These are phyloP conservation scores for Sturmia bella DNA, from an alignment of 2,888 invertebrate genomes.

Conservation along the genomic window DNA sequence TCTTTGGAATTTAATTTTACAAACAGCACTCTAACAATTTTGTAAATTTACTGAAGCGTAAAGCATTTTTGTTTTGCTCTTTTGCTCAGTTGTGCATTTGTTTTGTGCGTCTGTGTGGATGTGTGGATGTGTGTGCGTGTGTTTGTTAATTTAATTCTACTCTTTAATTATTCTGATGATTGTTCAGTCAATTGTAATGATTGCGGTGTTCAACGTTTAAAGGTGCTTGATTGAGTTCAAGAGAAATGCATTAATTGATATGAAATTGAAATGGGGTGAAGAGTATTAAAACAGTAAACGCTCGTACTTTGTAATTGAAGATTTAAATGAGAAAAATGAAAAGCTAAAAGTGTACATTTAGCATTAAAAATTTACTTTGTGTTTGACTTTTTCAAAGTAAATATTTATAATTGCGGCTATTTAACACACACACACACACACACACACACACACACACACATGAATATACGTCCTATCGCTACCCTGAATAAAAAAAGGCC, in stretches of 20 bases:
- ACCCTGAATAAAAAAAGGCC: no score
- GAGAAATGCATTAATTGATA: conserved; percentile 38
- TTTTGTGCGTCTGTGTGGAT: not conserved
- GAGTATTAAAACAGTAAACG: not conserved
- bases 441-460: no score
- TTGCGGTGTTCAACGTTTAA: conserved; percentile 42
- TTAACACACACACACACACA: no score
- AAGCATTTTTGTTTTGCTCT: conserved; percentile 4
- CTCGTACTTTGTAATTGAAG: not conserved
- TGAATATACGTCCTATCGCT: no score
- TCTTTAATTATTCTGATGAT: conserved; percentile 46
- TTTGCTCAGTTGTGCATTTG: not conserved
- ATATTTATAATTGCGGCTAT: no score
- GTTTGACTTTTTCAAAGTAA: not conserved
- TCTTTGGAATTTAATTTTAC: not conserved
- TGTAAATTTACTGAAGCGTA: conserved; percentile 1
- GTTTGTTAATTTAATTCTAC: not conserved
- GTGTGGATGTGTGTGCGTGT: not conserved
- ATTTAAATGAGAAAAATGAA: no score
- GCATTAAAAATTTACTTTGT: not conserved
- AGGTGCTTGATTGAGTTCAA: conserved; percentile 26
- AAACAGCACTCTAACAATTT: not conserved
- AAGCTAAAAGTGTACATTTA: not conserved
- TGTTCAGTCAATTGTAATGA: conserved; percentile 51
- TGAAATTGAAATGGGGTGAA: conserved; percentile 17